These are phyloP conservation scores for Campoletis raptor DNA, from an alignment of 2,888 invertebrate species.

Conservation along the genomic window DNA sequence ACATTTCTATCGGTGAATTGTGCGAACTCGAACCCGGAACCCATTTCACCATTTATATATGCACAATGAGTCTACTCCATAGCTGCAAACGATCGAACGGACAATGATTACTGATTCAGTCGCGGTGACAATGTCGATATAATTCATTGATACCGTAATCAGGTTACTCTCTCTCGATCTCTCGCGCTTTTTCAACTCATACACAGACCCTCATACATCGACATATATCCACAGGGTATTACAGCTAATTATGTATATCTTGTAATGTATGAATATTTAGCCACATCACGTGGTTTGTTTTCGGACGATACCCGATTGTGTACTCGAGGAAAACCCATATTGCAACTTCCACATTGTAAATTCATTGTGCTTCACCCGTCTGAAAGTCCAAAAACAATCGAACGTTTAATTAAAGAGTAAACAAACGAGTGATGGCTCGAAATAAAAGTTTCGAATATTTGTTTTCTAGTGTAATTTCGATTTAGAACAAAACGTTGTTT, in stretches of 20 bases:
- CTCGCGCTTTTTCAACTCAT: background rate
- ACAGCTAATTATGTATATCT: background rate
- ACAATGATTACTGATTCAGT: constrained; percentile 76
- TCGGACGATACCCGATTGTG: background rate
- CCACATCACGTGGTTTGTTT: constrained; percentile 18
- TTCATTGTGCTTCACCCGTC: background rate
- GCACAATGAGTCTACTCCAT: constrained; percentile 33
- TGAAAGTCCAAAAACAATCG: background rate
- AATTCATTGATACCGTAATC: constrained; percentile 76
- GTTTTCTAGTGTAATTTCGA: background rate
- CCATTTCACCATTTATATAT: constrained; percentile 26
- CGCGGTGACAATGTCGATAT: constrained; percentile 73
- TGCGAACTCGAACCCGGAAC: background rate
- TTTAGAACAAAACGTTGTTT: background rate
- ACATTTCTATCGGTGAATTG: constrained; percentile 25
- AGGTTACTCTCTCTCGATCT: constrained; percentile 28
- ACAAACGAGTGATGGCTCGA: background rate
- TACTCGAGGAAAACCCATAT: background rate
- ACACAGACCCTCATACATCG: background rate
- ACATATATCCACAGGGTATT: background rate
- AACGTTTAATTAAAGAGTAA: background rate
- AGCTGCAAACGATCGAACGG: constrained; percentile 71
- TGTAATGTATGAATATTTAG: constrained; percentile 23
- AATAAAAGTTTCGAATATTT: background rate
- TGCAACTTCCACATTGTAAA: background rate